Base-by-base conservation (phyloP, 2,797 vertebrate species). In the Myotis pilosus region DNA sequence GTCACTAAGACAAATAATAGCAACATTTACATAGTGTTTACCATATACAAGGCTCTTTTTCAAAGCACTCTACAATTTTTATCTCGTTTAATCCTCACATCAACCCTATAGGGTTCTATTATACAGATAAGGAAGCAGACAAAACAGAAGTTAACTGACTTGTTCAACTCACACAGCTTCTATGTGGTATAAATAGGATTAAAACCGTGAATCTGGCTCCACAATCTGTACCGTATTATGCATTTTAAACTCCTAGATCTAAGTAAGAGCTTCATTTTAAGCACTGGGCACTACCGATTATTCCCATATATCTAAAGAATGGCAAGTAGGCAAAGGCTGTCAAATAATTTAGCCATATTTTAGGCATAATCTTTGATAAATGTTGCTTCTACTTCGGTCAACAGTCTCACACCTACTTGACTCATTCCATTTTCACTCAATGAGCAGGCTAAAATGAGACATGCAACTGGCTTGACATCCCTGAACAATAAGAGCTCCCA, bases 1-100 rank as follows among this genome's bases (percentile, higher is more conserved):
- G n/a, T 89, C 79, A 82, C 55, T 2, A 41, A 94, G 82, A 96
- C 71, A 95, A 95, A 85, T n/a, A 94, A 76, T 25, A 92, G 53
- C 15, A 71, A 71, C 30, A 81, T 30, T 57, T n/a, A 84, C 8
- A 64, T 4, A 90, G 30, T 79, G 36, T 81, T 79, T 75, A 64
- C 55, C 66, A 87, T 23, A 94, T 10, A 49, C 41, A 49, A 71
- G 33, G 64, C 51, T 92, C 91, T 92, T 92, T 91, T 92, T 79
- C 84, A 74, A 87, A 96, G 47, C 49, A 23, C n/a, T 88, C 92
- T 19, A 38, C 3, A 76, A 47, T 68, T 88, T 71, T 86, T 78
- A 85, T 33, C 57, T 92, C 72, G 69, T 84, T 72, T 90, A 88
- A 76, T 82, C 20, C 25, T 87, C 36, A 16, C 0, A 57, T 19